Evolutionary conservation across 1,140 invertebrate genomes (phyloP).

Genomic region (Chionoecetes opilio): DNA sequence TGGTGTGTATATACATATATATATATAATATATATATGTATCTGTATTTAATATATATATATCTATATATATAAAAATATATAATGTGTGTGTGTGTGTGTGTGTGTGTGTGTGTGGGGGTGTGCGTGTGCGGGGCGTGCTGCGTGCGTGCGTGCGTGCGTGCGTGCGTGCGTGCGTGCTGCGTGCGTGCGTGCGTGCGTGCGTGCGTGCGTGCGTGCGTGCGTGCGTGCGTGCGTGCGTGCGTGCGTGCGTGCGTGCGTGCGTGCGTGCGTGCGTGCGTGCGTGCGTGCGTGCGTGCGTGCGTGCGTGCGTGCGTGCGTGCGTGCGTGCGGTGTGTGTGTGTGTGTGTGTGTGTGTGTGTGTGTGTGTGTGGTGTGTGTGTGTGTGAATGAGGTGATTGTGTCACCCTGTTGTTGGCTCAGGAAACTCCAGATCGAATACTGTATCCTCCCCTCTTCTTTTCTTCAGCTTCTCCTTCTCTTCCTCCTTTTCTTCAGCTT

Average conservation of each 20-base stretch:
- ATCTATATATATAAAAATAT: too few relatives aligned
- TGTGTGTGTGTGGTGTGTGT: background rate
- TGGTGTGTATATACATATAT: too few relatives aligned
- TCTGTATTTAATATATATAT: too few relatives aligned
- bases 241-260: conserved; percentile 23
- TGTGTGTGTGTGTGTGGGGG: too few relatives aligned
- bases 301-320: background rate
- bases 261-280: conserved; percentile 23
- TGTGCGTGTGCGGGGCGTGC: too few relatives aligned
- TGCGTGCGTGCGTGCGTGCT: too few relatives aligned
- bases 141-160: too few relatives aligned
- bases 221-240: background rate
- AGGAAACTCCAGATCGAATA: background rate
- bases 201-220: too few relatives aligned
- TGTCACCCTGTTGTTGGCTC: background rate
- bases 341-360: conserved; percentile 18
- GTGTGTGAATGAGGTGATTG: background rate
- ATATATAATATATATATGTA: too few relatives aligned
- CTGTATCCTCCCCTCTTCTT: background rate
- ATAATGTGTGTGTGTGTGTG: too few relatives aligned
- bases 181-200: too few relatives aligned
- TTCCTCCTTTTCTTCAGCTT: background rate
- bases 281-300: background rate
- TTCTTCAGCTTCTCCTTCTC: background rate
- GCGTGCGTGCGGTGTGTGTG: background rate